Conservation (phyloP, 1,140 invertebrate genomes). For the Mesaphorura yosii region DNA sequence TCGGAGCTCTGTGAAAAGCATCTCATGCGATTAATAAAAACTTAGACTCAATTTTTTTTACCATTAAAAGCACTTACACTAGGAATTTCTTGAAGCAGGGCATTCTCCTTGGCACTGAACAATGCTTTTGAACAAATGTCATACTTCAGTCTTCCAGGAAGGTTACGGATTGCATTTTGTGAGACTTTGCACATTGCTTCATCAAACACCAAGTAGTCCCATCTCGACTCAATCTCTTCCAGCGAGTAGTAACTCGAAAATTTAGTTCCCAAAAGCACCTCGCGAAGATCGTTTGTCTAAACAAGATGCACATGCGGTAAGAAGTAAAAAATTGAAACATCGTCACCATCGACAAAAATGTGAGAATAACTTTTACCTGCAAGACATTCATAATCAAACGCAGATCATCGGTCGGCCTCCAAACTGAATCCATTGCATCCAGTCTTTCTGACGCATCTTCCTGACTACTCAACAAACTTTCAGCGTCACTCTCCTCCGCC, state of each 20-base stretch:
- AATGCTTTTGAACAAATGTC: constrained; percentile 76
- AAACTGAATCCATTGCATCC: no score
- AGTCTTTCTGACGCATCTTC: background rate
- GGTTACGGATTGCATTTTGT: constrained; percentile 79
- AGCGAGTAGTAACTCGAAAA: constrained; percentile 92
- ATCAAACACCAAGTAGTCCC: constrained; percentile 91
- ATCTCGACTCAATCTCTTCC: constrained; percentile 85
- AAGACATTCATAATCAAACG: constrained; percentile 84
- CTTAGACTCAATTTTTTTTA: background rate
- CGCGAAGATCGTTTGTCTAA: constrained; percentile 70
- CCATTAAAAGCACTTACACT: constrained; percentile 51
- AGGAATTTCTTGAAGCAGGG: constrained; percentile 65
- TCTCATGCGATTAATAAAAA: constrained; percentile 3
- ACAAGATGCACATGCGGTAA: constrained; percentile 33
- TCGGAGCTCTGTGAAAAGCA: constrained; percentile 1
- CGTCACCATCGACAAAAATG: no score
- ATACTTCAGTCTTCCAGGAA: constrained; percentile 79
- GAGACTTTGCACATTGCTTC: constrained; percentile 73
- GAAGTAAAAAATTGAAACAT: background rate
- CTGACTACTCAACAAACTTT: no score
- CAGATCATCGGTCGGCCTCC: constrained; percentile 95
- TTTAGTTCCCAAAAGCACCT: constrained; percentile 82
- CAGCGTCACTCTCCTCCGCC: no score
- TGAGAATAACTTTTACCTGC: constrained; percentile 51
- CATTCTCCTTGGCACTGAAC: constrained; percentile 80